Evolutionary conservation across 2,888 invertebrate species (phyloP), one percentile per base, ranked within the genome.

Genomic region (Trissonchulus latispiculum): DNA sequence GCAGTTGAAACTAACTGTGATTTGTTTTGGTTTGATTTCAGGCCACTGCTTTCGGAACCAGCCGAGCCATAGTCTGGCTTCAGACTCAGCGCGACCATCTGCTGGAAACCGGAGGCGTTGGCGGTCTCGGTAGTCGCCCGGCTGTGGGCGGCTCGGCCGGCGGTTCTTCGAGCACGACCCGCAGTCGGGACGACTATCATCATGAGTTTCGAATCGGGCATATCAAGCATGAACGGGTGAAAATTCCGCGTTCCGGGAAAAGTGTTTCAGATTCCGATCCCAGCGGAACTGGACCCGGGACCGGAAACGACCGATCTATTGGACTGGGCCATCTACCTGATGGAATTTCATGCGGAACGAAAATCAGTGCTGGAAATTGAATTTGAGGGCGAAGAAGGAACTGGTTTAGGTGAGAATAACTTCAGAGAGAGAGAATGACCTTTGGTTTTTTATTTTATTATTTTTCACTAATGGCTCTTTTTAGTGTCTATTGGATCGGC

Each of bases 31-130:
- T n/a, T n/a, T n/a, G 8, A 48, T 48, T 48, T 23, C 69, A 36
- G 80, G 96, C 95, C 83, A 97, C 97, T 0, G 96, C 97, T 2
- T 99, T 97, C 84, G 99, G 99, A 36, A 93, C 96, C 0, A 95
- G 96, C 0, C 77, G 82, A 76, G 94, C 96, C 68, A 95, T 99
- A 77, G 96, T 97, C 23, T 99, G 97, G 92, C 87, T 99, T 74
- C 97, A 99, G 84, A 93, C 93, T 76, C 95, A 95, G 82, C 87
- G 97, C 37, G 97, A 99, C 84, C 91, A 93, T 15, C 91, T 91
- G 0, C 86, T 94, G 59, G 95, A 94, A 79, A 87, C 93, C 73
- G 91, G 92, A 81, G 87, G 94, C 36, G 81, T 81, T 2, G 78
- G 66, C 36, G 66, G 66, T 64, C 32, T 31, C 33, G 66, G 66